Base-by-base conservation (phyloP, 2,113 vertebrate species). In the Nothobranchius furzeri region DNA sequence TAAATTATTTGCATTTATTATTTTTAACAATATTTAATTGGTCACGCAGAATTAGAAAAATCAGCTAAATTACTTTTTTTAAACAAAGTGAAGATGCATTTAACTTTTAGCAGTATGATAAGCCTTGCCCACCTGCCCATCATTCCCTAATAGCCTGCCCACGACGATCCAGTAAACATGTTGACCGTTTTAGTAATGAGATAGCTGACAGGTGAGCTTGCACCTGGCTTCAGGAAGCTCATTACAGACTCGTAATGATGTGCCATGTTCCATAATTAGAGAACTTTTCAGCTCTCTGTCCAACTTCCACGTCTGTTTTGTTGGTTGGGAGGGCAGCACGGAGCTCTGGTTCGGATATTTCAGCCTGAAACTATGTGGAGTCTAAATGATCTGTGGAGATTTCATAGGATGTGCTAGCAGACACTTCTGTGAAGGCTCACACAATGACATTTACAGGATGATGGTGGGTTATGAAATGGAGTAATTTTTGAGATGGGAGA, bases 111-210 rank as follows among this genome's bases (percentile, higher is more conserved):
- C 42, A 43, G 54, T 46, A n/a, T 14, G 70, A 15, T 68, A 60
- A 74, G 63, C 54, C 51, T 66, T 69, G 56, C 68, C 70, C 78
- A 73, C 57, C 78, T 85, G 76, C 68, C 81, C 55, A 77, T 87
- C 81, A 86, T 55, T 73, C 60, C 12, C 56, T 82, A 90, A 86
- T 74, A 87, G 78, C 72, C 80, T 82, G 81, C 79, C 73, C 77
- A 57, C 59, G 51, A 72, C 73, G 64, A 74, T 68, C 45, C 14
- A 49, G 36, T 67, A 66, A 78, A 85, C 73, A 79, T 65, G 67
- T 79, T 79, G 81, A 78, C 70, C 69, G 85, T 49, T 78, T 76
- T 73, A 82, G 65, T 88, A 87, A 89, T 82, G 85, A 88, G 52
- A 46, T 24, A 55, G 72, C 68, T 85, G 89, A 89, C 87, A 84